phyloP scores from a whole-genome alignment of 2,888 invertebrate genomes.

The Tuberolachnus salignus region DNA sequence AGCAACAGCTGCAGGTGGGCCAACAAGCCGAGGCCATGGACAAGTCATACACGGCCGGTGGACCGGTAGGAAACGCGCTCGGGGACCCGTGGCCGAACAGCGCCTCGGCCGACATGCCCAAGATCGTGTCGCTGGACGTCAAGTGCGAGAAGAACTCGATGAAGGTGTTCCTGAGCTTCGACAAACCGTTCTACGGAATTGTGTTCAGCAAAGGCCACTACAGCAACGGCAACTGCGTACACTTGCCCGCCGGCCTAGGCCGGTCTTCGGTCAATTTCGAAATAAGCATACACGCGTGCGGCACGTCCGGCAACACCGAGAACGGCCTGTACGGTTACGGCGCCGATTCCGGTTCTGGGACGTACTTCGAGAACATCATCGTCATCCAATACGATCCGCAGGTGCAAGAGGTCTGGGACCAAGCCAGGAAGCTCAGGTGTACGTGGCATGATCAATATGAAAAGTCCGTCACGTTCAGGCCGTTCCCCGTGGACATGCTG shows the following conservation, averaged over 20 bases:
- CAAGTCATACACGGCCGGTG: slow-evolving; percentile 62
- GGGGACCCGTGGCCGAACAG: slow-evolving; percentile 80
- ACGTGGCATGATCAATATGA: slow-evolving; percentile 96
- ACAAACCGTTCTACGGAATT: slow-evolving; percentile 93
- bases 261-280: slow-evolving; percentile 87
- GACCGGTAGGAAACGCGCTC: slow-evolving; percentile 60
- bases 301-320: slow-evolving; percentile 89
- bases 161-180: slow-evolving; percentile 92
- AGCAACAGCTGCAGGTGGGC: slow-evolving; percentile 62
- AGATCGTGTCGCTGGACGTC: slow-evolving; percentile 88
- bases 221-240: slow-evolving; percentile 89
- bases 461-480: slow-evolving; percentile 91
- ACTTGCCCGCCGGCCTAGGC: slow-evolving; percentile 86
- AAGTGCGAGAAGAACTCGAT: slow-evolving; percentile 93
- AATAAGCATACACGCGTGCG: slow-evolving; percentile 88
- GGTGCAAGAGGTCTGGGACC: slow-evolving; percentile 95
- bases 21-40: slow-evolving; percentile 69
- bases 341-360: slow-evolving; percentile 86
- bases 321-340: slow-evolving; percentile 88
- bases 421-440: slow-evolving; percentile 87
- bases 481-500: slow-evolving; percentile 93
- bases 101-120: slow-evolving; percentile 87
- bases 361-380: slow-evolving; percentile 91
- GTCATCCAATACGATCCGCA: slow-evolving; percentile 90
- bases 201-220: slow-evolving; percentile 94